phyloP scores from a whole-genome alignment of 2,113 vertebrate species.

The Bungarus multicinctus region DNA sequence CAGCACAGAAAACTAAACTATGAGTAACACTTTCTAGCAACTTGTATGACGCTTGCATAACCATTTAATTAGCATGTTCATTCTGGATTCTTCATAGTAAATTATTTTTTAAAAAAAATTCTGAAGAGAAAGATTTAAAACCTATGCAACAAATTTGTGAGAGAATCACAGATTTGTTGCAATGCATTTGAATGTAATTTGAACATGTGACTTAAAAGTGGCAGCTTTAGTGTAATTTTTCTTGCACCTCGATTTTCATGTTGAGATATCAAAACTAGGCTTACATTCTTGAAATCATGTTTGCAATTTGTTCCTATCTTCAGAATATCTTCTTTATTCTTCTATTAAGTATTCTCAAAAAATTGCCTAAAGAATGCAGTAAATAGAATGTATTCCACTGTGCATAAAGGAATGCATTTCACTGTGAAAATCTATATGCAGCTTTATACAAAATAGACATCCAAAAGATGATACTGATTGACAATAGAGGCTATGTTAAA shows the following conservation, averaged over 20 bases:
- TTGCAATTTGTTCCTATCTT: not conserved
- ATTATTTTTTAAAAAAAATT: not conserved
- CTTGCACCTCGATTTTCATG: not conserved
- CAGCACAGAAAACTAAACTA: not conserved
- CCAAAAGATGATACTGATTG: slow-evolving; percentile 2
- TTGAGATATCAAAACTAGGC: not conserved
- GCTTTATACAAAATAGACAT: not conserved
- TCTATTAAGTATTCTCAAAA: slow-evolving; percentile 23
- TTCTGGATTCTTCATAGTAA: not conserved
- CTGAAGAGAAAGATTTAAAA: not conserved
- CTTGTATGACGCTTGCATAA: not conserved
- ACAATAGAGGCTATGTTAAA: slow-evolving; percentile 27
- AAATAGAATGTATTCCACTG: not conserved
- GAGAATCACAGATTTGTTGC: not conserved
- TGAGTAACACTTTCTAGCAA: not conserved
- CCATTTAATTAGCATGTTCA: not conserved
- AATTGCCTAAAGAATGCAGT: slow-evolving; percentile 4
- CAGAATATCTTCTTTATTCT: not conserved
- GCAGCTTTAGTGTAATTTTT: not conserved
- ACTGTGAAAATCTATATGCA: not conserved
- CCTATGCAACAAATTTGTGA: not conserved
- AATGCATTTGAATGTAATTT: not conserved
- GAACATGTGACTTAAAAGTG: not conserved
- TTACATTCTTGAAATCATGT: not conserved
- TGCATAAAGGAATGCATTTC: not conserved